Percentiles rank a stretch among this genome's conserved stretches.
These are phyloP conservation scores for Salvelinus namaycush DNA, from an alignment of 2,113 vertebrate species.

Conservation along the genomic window DNA sequence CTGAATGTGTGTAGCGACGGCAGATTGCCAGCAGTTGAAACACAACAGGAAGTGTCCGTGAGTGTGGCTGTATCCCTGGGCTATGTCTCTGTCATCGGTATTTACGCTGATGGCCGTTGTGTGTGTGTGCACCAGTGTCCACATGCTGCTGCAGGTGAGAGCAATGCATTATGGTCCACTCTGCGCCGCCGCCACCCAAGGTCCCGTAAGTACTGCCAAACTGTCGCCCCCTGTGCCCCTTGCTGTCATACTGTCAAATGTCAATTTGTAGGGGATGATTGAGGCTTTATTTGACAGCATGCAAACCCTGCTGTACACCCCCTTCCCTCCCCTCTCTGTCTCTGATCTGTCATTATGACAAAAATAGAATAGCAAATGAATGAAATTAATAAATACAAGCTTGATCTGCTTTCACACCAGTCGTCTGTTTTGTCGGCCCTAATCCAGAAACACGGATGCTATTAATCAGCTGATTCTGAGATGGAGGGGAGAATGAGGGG, in stretches of 20 bases:
- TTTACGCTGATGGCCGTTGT: conserved; percentile 62
- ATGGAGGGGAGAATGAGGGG: not conserved
- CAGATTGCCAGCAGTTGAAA: conserved; percentile 56
- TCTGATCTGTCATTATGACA: conserved; percentile 23
- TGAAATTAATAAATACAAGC: conserved; percentile 38
- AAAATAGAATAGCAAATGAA: conserved; percentile 16
- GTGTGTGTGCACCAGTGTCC: conserved; percentile 24
- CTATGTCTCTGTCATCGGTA: conserved; percentile 61
- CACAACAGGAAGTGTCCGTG: conserved; percentile 26
- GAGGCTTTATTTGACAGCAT: conserved; percentile 7
- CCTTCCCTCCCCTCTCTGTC: not conserved
- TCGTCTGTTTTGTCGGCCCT: conserved; percentile 3
- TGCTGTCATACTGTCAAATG: not conserved
- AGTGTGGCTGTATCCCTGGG: conserved; percentile 56
- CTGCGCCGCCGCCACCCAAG: not conserved
- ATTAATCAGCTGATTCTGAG: conserved; percentile 28
- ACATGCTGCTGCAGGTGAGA: conserved; percentile 6
- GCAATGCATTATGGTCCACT: conserved; percentile 7
- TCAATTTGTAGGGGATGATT: not conserved
- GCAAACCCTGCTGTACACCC: not conserved
- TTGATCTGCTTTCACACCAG: conserved; percentile 39
- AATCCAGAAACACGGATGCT: conserved; percentile 17
- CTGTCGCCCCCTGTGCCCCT: not conserved
- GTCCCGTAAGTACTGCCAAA: not conserved
- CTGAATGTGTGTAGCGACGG: conserved; percentile 48